phyloP scores from a whole-genome alignment of 2,797 vertebrate genomes.

The Melanotaenia pygmaea region DNA sequence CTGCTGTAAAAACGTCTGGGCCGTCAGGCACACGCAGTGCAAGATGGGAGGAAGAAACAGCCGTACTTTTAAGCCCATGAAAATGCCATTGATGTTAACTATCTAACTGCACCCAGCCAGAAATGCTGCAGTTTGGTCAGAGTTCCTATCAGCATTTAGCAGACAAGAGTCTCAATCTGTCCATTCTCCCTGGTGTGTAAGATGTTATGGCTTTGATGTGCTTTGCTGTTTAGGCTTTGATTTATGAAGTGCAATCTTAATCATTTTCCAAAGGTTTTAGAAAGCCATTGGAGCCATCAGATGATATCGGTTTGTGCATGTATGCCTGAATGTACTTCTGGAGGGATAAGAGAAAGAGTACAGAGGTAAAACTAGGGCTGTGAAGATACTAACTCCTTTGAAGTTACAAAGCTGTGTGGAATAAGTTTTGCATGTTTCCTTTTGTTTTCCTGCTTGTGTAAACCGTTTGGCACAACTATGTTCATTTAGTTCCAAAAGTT shows the following conservation, averaged over 20 bases:
- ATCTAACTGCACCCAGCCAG: conserved; percentile 50
- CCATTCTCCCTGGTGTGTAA: conserved; percentile 44
- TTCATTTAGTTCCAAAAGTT: not conserved
- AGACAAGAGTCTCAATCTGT: conserved; percentile 57
- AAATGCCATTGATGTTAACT: conserved; percentile 74
- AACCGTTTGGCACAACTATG: not conserved
- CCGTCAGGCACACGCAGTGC: conserved; percentile 68
- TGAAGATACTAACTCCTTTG: conserved; percentile 46
- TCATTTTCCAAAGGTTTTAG: conserved; percentile 51
- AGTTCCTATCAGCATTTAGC: conserved; percentile 49
- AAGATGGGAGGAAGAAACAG: conserved; percentile 49
- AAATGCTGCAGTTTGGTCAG: conserved; percentile 31
- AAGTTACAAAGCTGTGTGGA: conserved; percentile 21
- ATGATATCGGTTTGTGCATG: conserved; percentile 22
- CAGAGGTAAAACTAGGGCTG: conserved; percentile 52
- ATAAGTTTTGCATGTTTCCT: not conserved
- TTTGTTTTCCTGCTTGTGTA: not conserved
- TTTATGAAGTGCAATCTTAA: conserved; percentile 63
- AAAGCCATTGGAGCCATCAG: conserved; percentile 43
- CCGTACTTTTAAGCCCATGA: conserved; percentile 46
- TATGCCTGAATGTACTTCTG: conserved; percentile 33
- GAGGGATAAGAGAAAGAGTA: conserved; percentile 40
- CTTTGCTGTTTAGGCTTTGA: conserved; percentile 62
- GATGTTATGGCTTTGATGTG: conserved; percentile 65
- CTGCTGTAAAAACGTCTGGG: conserved; percentile 65